Conservation (phyloP, 1,140 invertebrate genomes). For the Lepidurus couesii region DNA sequence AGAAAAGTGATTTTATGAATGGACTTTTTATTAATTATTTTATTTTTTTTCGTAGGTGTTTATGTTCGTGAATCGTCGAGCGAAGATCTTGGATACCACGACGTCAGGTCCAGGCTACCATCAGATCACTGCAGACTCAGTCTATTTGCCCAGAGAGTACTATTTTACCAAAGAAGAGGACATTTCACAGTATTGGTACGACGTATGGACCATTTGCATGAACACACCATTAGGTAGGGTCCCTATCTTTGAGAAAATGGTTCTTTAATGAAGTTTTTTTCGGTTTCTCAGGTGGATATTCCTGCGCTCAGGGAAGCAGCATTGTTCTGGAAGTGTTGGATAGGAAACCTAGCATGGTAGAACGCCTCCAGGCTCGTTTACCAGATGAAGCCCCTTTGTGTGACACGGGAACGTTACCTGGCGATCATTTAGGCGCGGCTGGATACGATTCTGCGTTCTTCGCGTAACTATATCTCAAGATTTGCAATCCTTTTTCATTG, state of each 20-base stretch:
- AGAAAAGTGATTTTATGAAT: not conserved
- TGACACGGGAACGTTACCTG: slow-evolving; percentile 59
- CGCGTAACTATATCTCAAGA: slow-evolving; percentile 43
- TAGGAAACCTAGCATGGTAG: slow-evolving; percentile 52
- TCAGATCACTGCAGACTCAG: slow-evolving; percentile 52
- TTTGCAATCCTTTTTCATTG: slow-evolving; percentile 11
- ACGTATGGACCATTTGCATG: slow-evolving; percentile 61
- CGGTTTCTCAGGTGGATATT: not conserved
- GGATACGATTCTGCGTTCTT: slow-evolving; percentile 65
- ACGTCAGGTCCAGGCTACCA: slow-evolving; percentile 58
- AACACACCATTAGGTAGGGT: slow-evolving; percentile 58
- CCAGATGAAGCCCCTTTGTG: slow-evolving; percentile 46
- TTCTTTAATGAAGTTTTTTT: slow-evolving; percentile 39
- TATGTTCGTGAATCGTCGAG: slow-evolving; percentile 60
- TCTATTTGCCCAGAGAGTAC: slow-evolving; percentile 46
- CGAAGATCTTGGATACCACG: slow-evolving; percentile 60
- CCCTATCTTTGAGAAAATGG: not conserved
- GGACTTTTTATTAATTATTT: not conserved
- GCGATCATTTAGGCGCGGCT: slow-evolving; percentile 63
- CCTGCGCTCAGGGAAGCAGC: slow-evolving; percentile 45
- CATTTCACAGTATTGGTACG: slow-evolving; percentile 52
- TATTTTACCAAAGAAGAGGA: slow-evolving; percentile 39
- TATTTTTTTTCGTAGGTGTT: slow-evolving; percentile 46
- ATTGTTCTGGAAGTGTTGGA: slow-evolving; percentile 49
- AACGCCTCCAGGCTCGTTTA: slow-evolving; percentile 43